phyloP scores from a whole-genome alignment of 1,140 invertebrate genomes.

The Drosophila setifemur region DNA sequence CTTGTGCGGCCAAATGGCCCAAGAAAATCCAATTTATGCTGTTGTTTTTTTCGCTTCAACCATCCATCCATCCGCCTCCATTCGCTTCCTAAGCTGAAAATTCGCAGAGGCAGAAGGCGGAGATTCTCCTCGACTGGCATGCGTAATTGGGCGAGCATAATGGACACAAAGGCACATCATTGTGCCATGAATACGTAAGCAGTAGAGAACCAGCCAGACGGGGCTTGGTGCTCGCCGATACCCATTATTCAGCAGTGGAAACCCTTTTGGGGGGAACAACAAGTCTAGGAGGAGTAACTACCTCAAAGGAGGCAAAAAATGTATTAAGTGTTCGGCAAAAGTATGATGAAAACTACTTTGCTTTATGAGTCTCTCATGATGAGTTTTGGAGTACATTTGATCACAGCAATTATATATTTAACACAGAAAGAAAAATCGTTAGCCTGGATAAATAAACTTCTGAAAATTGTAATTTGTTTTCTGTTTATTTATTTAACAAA shows the following conservation, averaged over 20 bases:
- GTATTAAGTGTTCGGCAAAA: not conserved
- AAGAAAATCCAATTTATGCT: slow-evolving; percentile 53
- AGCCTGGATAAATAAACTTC: too few relatives aligned
- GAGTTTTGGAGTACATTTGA: too few relatives aligned
- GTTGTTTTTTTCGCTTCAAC: slow-evolving; percentile 14
- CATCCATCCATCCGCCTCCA: slow-evolving; percentile 10
- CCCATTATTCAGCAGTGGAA: slow-evolving; percentile 29
- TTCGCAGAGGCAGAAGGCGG: not conserved
- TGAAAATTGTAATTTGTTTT: too few relatives aligned
- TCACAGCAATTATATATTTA: too few relatives aligned
- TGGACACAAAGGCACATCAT: slow-evolving; percentile 59
- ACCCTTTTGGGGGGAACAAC: not conserved
- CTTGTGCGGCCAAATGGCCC: slow-evolving; percentile 43
- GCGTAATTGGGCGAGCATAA: slow-evolving; percentile 68
- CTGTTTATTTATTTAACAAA: too few relatives aligned
- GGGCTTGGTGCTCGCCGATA: slow-evolving; percentile 26
- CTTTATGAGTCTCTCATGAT: too few relatives aligned
- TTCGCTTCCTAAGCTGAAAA: not conserved
- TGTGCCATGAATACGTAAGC: slow-evolving; percentile 70
- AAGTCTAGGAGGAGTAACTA: too few relatives aligned
- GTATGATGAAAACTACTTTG: too few relatives aligned
- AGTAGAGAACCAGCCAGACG: slow-evolving; percentile 9
- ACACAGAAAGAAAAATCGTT: too few relatives aligned
- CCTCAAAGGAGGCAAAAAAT: not conserved
- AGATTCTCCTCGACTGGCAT: slow-evolving; percentile 51